Evolutionary conservation across 1,140 invertebrate genomes (phyloP), one percentile per base, ranked within the genome.

Genomic region (Lutraria rhynchaena): DNA sequence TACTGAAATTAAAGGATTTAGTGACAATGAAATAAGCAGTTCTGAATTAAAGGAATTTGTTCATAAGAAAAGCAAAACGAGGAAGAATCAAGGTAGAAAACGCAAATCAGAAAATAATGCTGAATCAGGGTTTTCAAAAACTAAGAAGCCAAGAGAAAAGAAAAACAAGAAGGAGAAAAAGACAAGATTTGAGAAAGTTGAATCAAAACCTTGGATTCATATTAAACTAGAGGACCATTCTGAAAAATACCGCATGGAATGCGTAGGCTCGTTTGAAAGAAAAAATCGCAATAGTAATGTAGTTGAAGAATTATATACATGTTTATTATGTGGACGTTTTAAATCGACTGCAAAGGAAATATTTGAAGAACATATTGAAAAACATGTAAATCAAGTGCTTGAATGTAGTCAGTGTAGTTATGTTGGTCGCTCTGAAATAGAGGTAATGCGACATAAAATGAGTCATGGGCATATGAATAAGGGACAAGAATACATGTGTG

Each of bases 351-450:
- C 33, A 19, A 60, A 33, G 22, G 57, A 61, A 17, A 49, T 75
- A 44, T 75, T 75, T 49, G 73, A 75, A 63, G 37, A 19, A 49
- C 73, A 75, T 44, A 49, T 75, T 41, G 73, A 75, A 29, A 75
- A 75, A 22, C 73, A 75, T 75, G 44, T 75, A 29, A 75, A 75
- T 75, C 29, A 27, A 19, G 55, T 75, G 22, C 44, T 75, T 3
- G 27, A 60, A 31, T 75, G 73, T 61, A 22, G 33, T 17, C 35
- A 24, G 3, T 75, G 73, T 41, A 49, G 27, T 2, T 75, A 63
- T 61, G 57, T 44, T 19, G 73, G 53, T 46, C 24, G 44, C 19
- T 75, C 73, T 0, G 73, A 75, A 24, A 3, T 75, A 19, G 73
- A 63, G n/a, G 19, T 75, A 19, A 19, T n/a, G 7, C 61, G 22